phyloP scores from a whole-genome alignment of 2,113 vertebrate genomes.

The Eleginops maclovinus region DNA sequence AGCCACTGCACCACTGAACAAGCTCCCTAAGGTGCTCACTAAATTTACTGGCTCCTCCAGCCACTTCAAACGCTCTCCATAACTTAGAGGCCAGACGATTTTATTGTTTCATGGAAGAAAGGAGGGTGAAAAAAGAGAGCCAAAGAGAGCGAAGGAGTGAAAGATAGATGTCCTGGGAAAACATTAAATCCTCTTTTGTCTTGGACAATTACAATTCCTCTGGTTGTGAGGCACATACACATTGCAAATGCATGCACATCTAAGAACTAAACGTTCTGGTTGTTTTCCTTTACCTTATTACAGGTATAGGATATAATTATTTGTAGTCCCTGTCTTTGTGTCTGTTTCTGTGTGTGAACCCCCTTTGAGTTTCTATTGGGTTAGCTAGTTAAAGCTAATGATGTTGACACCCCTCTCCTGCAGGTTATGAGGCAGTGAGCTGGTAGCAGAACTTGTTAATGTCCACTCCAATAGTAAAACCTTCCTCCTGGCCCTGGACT shows the following conservation, averaged over 20 bases:
- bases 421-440: constrained; percentile 71
- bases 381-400: constrained; percentile 77
- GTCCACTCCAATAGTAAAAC: constrained; percentile 68
- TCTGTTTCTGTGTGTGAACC: constrained; percentile 24
- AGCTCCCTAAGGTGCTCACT: constrained; percentile 90
- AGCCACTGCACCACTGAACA: constrained; percentile 83
- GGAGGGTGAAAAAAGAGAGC: constrained; percentile 65
- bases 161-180: constrained; percentile 82
- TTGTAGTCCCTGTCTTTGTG: neutral
- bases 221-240: constrained; percentile 37
- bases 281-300: neutral
- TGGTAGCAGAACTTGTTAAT: constrained; percentile 75
- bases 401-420: constrained; percentile 67
- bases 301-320: too few species aligned
- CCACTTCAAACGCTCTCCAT: constrained; percentile 93
- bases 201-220: constrained; percentile 82
- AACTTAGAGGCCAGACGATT: constrained; percentile 92
- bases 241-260: neutral
- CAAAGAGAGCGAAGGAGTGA: constrained; percentile 73
- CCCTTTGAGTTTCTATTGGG: constrained; percentile 66
- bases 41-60: constrained; percentile 94
- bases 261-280: too few species aligned
- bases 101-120: constrained; percentile 91
- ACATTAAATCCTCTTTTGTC: constrained; percentile 80
- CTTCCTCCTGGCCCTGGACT: constrained; percentile 29